A percentile compares a stretch with the other conserved stretches of the same genome.
Evolutionary conservation across 2,113 vertebrate species (phyloP).

Genomic region (Natator depressus): DNA sequence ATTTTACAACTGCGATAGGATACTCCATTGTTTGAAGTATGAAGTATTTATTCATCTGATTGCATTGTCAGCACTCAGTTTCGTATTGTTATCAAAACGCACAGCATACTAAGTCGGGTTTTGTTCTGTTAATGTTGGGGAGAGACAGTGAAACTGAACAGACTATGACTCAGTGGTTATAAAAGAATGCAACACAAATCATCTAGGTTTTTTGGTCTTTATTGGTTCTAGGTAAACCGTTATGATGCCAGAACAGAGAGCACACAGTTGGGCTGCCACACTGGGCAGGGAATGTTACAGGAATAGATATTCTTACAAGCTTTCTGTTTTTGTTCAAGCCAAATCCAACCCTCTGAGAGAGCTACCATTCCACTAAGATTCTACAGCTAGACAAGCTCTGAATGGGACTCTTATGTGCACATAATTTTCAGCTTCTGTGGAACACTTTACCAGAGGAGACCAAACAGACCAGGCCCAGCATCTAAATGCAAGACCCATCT

Average conservation of each 20-base stretch:
- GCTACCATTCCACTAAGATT: accelerated
- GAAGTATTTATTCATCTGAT: not conserved
- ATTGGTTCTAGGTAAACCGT: not conserved
- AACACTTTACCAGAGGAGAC: not conserved
- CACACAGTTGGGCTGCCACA: not conserved
- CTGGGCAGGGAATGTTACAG: not conserved
- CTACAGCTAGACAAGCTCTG: not conserved
- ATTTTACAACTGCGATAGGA: accelerated
- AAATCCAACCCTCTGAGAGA: not conserved
- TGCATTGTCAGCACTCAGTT: not conserved
- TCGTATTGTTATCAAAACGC: not conserved
- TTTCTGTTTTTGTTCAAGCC: not conserved
- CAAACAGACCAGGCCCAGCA: not conserved
- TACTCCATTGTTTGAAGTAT: not conserved
- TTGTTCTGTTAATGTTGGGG: not conserved
- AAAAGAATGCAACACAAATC: not conserved
- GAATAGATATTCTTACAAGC: not conserved
- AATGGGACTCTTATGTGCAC: not conserved
- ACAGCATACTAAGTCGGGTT: accelerated
- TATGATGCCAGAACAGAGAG: not conserved
- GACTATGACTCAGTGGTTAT: not conserved
- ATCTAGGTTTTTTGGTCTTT: not conserved
- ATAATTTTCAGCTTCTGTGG: not conserved
- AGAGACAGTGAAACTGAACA: not conserved
- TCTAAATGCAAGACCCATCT: not conserved